These are phyloP conservation scores for Echeneis naucrates DNA, from an alignment of 2,797 vertebrate genomes.

Conservation along the genomic window DNA sequence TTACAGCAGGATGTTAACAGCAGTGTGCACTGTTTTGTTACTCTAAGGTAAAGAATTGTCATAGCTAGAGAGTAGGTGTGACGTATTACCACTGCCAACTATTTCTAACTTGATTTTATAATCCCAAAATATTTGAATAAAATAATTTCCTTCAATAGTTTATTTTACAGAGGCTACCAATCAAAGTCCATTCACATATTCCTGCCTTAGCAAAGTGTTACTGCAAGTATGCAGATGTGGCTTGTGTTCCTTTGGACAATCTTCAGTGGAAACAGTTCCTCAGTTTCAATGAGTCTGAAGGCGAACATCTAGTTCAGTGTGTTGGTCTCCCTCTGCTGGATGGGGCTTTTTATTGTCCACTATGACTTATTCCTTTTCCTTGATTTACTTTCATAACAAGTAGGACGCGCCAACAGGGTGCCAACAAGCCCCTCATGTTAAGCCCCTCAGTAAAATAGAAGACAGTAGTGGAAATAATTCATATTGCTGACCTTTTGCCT, in stretches of 20 bases:
- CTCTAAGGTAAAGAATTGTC: no score
- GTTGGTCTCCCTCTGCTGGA: slow-evolving; percentile 71
- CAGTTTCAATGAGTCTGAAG: slow-evolving; percentile 2
- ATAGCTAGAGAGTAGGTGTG: slow-evolving; percentile 30
- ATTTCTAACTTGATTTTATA: slow-evolving; percentile 8
- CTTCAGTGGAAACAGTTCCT: slow-evolving; percentile 17
- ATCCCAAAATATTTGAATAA: slow-evolving; percentile 4
- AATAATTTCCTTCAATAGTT: slow-evolving; percentile 6
- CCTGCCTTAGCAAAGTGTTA: slow-evolving; percentile 6
- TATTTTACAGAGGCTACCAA: not conserved
- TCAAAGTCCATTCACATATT: not conserved
- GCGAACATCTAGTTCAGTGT: slow-evolving; percentile 31
- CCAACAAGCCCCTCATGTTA: slow-evolving; percentile 41
- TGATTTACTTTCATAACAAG: slow-evolving; percentile 34
- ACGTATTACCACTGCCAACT: slow-evolving; percentile 41
- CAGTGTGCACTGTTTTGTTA: slow-evolving; percentile 31
- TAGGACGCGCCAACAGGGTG: slow-evolving; percentile 20
- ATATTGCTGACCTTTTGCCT: slow-evolving; percentile 32
- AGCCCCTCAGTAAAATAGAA: slow-evolving; percentile 29
- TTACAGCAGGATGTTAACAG: slow-evolving; percentile 46
- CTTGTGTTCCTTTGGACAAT: slow-evolving; percentile 8
- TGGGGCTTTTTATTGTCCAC: slow-evolving; percentile 50
- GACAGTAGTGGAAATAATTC: slow-evolving; percentile 29
- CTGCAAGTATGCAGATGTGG: not conserved
- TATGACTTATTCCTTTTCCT: slow-evolving; percentile 20